phyloP scores from a whole-genome alignment of 2,113 vertebrate genomes.

The Oreochromis aureus region DNA sequence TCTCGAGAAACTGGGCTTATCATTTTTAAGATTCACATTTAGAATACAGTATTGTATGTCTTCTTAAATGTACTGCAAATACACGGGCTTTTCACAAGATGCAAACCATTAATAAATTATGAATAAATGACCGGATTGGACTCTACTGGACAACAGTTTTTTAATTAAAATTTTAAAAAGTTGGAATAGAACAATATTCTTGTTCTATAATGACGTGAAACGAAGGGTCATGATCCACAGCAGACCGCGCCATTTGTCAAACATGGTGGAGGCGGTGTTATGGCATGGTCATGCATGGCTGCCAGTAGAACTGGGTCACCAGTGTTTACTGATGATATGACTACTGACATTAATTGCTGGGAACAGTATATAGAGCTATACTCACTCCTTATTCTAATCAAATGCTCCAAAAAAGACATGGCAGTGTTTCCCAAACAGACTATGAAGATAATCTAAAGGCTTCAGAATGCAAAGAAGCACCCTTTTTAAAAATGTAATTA shows the following conservation, averaged over 20 bases:
- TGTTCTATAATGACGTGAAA: neutral
- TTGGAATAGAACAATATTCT: neutral
- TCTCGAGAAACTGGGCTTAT: neutral
- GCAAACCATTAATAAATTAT: neutral
- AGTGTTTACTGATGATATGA: neutral
- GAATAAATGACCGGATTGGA: neutral
- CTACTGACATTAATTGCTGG: neutral
- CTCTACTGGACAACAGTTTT: accelerated
- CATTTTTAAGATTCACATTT: neutral
- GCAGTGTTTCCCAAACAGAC: neutral
- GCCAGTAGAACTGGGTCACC: neutral
- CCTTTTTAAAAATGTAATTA: accelerated
- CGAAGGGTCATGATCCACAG: neutral
- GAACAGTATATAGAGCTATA: neutral
- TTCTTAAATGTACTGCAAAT: neutral
- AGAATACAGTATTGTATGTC: neutral
- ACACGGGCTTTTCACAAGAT: neutral
- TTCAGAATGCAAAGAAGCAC: neutral
- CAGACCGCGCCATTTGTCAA: neutral
- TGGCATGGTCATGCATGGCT: neutral
- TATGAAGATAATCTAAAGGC: neutral
- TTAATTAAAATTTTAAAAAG: neutral
- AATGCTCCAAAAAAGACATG: neutral
- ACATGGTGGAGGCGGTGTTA: neutral
- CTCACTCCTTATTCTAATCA: neutral